A percentile compares a stretch with the other conserved stretches of the same genome.
These are phyloP conservation scores for Trematomus bernacchii DNA, from an alignment of 2,797 vertebrate genomes.

Conservation along the genomic window DNA sequence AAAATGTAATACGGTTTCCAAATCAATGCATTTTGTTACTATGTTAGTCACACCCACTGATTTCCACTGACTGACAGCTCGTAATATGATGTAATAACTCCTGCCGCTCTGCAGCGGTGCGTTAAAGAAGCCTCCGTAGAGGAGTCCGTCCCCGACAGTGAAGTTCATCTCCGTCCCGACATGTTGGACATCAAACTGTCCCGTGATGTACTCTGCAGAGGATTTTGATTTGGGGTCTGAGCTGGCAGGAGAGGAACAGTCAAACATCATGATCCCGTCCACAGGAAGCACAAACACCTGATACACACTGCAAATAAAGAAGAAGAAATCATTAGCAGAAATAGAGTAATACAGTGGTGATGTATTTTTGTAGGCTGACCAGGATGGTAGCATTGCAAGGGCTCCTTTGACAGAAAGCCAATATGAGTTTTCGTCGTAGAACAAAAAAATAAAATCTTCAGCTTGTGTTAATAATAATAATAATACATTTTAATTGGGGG, in stretches of 20 bases:
- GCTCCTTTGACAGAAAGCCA: no score
- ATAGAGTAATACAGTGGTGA: no score
- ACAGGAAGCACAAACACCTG: constrained; percentile 92
- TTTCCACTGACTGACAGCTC: constrained; percentile 91
- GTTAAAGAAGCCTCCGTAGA: constrained; percentile 91
- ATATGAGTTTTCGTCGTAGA: no score
- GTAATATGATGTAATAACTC: constrained; percentile 90
- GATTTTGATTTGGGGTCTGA: constrained; percentile 73
- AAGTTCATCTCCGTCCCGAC: constrained; percentile 85
- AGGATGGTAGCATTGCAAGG: no score
- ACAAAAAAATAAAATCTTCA: no score
- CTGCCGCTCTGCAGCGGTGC: constrained; percentile 88
- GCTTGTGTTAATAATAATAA: no score
- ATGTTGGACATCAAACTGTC: constrained; percentile 84
- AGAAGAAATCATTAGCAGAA: background rate
- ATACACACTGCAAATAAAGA: constrained; percentile 87
- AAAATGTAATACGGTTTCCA: background rate
- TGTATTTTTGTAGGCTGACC: no score
- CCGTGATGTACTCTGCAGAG: constrained; percentile 84
- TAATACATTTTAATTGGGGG: no score
- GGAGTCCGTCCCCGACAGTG: constrained; percentile 89
- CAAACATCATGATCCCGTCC: constrained; percentile 83
- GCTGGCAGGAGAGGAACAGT: constrained; percentile 85
- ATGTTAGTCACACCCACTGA: constrained; percentile 79
- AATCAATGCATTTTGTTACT: background rate